phyloP scores from a whole-genome alignment of 2,797 vertebrate species.

The Acipenser ruthenus region DNA sequence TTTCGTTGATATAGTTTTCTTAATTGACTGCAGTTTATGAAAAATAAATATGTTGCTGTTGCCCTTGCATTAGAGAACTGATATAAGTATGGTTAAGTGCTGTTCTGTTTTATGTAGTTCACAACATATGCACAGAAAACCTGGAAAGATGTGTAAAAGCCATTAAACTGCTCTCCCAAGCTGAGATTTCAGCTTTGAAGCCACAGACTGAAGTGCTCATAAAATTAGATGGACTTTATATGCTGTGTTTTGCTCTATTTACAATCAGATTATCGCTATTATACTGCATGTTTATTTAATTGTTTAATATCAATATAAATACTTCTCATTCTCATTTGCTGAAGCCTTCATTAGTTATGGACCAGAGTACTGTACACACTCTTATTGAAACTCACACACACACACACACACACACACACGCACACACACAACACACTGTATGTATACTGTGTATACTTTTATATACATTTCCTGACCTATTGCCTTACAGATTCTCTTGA shows the following conservation, averaged over 20 bases:
- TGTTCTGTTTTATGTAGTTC: no score
- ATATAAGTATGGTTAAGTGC: no score
- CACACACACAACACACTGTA: neutral
- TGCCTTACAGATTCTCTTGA: slow-evolving; percentile 1
- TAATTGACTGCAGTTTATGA: no score
- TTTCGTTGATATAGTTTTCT: no score
- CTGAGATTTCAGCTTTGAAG: no score
- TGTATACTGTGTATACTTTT: neutral
- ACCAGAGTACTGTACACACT: neutral
- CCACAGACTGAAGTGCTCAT: neutral
- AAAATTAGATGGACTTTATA: neutral
- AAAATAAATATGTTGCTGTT: no score
- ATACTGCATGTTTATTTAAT: neutral
- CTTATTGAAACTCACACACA: neutral
- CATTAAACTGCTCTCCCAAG: no score
- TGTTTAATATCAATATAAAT: neutral
- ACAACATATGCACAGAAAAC: no score
- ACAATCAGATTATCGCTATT: neutral
- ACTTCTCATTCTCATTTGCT: neutral
- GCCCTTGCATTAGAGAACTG: no score
- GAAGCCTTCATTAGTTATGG: neutral
- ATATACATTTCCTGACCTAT: neutral
- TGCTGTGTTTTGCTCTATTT: no score
- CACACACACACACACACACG: neutral
- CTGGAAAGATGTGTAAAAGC: no score